Evolutionary conservation across 2,797 vertebrate genomes (phyloP), one percentile per base, ranked within the genome.

Genomic region (Lutra lutra): DNA sequence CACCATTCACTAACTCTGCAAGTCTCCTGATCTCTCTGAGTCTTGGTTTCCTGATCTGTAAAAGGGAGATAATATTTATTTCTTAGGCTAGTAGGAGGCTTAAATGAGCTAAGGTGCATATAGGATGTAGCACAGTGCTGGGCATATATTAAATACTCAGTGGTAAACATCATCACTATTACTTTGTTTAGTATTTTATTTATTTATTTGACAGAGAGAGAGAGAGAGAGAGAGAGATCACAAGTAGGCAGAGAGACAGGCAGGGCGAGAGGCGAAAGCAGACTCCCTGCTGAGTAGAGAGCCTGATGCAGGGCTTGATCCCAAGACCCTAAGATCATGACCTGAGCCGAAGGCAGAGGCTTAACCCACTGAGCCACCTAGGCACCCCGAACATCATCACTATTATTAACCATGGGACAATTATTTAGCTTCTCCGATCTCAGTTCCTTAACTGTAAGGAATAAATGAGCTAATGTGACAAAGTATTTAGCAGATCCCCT

Each of bases 11-110:
- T 35, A 60, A 79, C 7, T 84, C 38, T 70, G 18, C 66, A 91
- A 89, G 35, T 38, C 7, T 90, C 51, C 56, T 40, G 27, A 56
- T 46, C 54, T 68, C 78, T 90, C 25, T 23, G 48, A 86, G 18
- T 80, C 54, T 85, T 78, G 56, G n/a, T 91, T 86, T 85, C 40
- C 54, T 93, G n/a, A 77, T 68, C 40, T 88, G 58, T 83, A 54
- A 68, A 91, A 84, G 13, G 27, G 5, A 85, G 43, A 68, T 60
- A 85, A 60, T 80, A 66, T n/a, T 62, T 48, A 68, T 12, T 29
- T 58, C 90, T 32, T 15, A 62, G 64, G 17, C 35, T 54, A 14
- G 25, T 40, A 58, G 13, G 27, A 89, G 32, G 15, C 56, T 88
- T 64, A 77, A 92, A 78, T 79, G 72, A 95, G 78, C 46, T 78